phyloP scores from a whole-genome alignment of 2,113 vertebrate genomes.

The Agapornis roseicollis region DNA sequence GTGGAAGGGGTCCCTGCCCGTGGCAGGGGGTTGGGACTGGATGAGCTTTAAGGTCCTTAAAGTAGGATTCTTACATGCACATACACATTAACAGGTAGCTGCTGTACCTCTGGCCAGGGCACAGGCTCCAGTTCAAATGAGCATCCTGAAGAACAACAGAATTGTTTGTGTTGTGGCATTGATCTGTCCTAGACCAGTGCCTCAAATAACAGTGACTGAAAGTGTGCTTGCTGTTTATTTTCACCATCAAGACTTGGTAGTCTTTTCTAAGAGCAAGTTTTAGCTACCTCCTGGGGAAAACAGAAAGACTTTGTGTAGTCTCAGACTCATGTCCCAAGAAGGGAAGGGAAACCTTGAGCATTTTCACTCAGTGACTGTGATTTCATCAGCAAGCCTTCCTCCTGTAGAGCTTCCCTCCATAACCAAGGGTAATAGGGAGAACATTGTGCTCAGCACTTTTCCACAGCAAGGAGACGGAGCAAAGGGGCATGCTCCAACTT shows the following conservation, averaged over 20 bases:
- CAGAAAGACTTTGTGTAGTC: background rate
- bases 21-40: background rate
- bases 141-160: background rate
- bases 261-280: background rate
- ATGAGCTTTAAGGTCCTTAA: background rate
- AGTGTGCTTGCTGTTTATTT: background rate
- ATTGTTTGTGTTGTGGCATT: background rate
- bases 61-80: background rate
- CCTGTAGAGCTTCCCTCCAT: background rate
- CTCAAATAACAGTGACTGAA: background rate
- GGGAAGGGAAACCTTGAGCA: background rate
- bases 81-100: background rate
- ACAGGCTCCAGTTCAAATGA: background rate
- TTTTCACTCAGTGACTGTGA: background rate
- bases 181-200: background rate
- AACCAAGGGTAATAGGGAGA: background rate
- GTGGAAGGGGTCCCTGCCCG: background rate
- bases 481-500: background rate
- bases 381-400: constrained; percentile 9
- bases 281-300: background rate
- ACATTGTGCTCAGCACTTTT: constrained; percentile 9
- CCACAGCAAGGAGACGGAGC: background rate
- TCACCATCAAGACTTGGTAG: background rate
- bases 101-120: background rate
- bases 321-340: background rate